These are phyloP conservation scores for Drosophila niveifrons DNA, from an alignment of 2,888 invertebrate genomes.

Conservation along the genomic window DNA sequence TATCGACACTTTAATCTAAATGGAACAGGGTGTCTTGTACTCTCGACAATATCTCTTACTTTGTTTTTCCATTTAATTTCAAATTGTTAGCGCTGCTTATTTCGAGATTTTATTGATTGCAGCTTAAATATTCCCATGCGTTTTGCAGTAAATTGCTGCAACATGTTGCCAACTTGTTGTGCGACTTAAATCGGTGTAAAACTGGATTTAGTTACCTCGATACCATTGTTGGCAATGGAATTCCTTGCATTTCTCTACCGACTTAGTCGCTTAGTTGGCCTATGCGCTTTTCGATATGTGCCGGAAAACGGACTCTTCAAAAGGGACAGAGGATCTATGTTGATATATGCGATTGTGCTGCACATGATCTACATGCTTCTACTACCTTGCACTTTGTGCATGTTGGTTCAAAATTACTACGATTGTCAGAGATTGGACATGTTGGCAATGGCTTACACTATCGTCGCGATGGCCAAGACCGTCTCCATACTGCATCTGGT, in stretches of 20 bases:
- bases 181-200: too few relatives aligned
- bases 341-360: slow-evolving; percentile 45
- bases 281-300: slow-evolving; percentile 57
- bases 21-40: too few relatives aligned
- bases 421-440: slow-evolving; percentile 44
- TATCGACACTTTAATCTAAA: too few relatives aligned
- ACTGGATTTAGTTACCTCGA: background rate
- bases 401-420: slow-evolving; percentile 33
- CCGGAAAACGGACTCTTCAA: slow-evolving; percentile 14
- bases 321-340: slow-evolving; percentile 38
- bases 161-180: too few relatives aligned
- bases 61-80: too few relatives aligned
- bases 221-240: slow-evolving; percentile 17
- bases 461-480: slow-evolving; percentile 36
- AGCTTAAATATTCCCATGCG: too few relatives aligned
- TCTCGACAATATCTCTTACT: too few relatives aligned
- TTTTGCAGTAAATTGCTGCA: too few relatives aligned
- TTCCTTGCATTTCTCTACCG: background rate
- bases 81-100: too few relatives aligned
- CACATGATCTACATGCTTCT: slow-evolving; percentile 36
- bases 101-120: too few relatives aligned
- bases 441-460: slow-evolving; percentile 45
- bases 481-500: slow-evolving; percentile 27
- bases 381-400: slow-evolving; percentile 31
- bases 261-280: slow-evolving; percentile 48